These are phyloP conservation scores for Drosophila fungiperda DNA, from an alignment of 2,888 invertebrate genomes.

Conservation along the genomic window DNA sequence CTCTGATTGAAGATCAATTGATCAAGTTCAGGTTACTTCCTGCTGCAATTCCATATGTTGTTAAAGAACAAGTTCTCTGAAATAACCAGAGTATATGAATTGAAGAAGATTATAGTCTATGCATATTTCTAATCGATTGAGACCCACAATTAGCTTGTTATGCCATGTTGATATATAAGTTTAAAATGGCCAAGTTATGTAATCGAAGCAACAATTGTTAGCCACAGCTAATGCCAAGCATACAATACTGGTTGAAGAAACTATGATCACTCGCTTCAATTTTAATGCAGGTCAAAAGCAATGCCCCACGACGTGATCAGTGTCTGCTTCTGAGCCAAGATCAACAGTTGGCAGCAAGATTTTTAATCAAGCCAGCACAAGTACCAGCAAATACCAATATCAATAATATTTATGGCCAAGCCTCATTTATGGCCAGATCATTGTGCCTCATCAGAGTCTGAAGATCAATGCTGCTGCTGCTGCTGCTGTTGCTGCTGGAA, in stretches of 20 bases:
- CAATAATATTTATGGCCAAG: slow-evolving; percentile 49
- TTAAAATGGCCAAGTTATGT: slow-evolving; percentile 3
- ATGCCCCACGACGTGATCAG: slow-evolving; percentile 28
- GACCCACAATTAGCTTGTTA: slow-evolving; percentile 11
- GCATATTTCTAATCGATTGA: not conserved
- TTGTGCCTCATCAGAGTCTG: slow-evolving; percentile 53
- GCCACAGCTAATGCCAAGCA: not conserved
- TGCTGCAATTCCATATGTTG: slow-evolving; percentile 11
- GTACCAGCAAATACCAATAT: slow-evolving; percentile 43
- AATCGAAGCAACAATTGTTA: slow-evolving; percentile 6
- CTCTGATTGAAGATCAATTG: slow-evolving; percentile 42
- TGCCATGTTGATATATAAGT: not conserved
- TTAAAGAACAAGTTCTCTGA: not conserved
- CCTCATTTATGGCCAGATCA: slow-evolving; percentile 59
- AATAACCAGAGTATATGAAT: not conserved
- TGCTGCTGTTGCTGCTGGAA: slow-evolving; percentile 4
- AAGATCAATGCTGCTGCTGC: slow-evolving; percentile 41
- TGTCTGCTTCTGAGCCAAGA: slow-evolving; percentile 37
- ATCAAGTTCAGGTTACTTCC: slow-evolving; percentile 27
- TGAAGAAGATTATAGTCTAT: not conserved
- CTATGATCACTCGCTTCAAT: not conserved
- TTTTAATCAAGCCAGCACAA: slow-evolving; percentile 50
- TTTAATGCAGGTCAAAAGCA: slow-evolving; percentile 28
- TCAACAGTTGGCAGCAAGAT: slow-evolving; percentile 43
- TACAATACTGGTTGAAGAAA: not conserved